Evolutionary conservation across 2,113 vertebrate genomes (phyloP).

Genomic region (Notarius quadriscutis): DNA sequence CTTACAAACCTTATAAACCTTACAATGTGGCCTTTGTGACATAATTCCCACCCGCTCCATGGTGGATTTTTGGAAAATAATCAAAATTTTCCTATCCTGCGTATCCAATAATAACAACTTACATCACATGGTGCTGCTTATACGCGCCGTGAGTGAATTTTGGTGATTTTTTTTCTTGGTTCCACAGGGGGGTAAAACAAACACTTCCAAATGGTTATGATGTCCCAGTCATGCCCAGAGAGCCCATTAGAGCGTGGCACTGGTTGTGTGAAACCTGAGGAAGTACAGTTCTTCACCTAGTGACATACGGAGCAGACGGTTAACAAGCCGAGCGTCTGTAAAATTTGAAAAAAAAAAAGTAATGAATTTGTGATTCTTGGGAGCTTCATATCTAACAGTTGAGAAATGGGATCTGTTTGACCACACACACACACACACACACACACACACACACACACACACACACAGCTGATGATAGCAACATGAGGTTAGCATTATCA

Average conservation of each 20-base stretch:
- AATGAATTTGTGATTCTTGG: neutral
- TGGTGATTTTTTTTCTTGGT: slow-evolving; percentile 49
- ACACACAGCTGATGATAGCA: slow-evolving; percentile 72
- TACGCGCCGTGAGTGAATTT: slow-evolving; percentile 65
- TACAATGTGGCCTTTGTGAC: slow-evolving; percentile 79
- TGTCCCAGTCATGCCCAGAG: slow-evolving; percentile 70
- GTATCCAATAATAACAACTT: slow-evolving; percentile 80
- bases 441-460: slow-evolving; percentile 60
- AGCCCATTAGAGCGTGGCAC: slow-evolving; percentile 70
- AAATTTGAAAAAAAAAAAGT: neutral
- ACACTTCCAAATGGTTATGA: slow-evolving; percentile 70
- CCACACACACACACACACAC: slow-evolving; percentile 57
- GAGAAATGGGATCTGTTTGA: slow-evolving; percentile 54
- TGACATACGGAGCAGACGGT: slow-evolving; percentile 14
- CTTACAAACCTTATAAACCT: slow-evolving; percentile 56
- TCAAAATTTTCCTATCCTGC: slow-evolving; percentile 69
- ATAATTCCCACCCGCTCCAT: slow-evolving; percentile 67
- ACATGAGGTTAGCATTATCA: slow-evolving; percentile 81
- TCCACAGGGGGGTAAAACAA: slow-evolving; percentile 66
- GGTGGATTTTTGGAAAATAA: slow-evolving; percentile 75
- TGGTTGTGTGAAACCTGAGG: slow-evolving; percentile 59
- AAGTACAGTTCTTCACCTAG: slow-evolving; percentile 36
- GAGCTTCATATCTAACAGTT: neutral
- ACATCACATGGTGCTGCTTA: slow-evolving; percentile 71
- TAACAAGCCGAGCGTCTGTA: neutral